Evolutionary conservation across 2,113 vertebrate genomes (phyloP), one percentile per base, ranked within the genome.

Genomic region (Vanacampus margaritifer): DNA sequence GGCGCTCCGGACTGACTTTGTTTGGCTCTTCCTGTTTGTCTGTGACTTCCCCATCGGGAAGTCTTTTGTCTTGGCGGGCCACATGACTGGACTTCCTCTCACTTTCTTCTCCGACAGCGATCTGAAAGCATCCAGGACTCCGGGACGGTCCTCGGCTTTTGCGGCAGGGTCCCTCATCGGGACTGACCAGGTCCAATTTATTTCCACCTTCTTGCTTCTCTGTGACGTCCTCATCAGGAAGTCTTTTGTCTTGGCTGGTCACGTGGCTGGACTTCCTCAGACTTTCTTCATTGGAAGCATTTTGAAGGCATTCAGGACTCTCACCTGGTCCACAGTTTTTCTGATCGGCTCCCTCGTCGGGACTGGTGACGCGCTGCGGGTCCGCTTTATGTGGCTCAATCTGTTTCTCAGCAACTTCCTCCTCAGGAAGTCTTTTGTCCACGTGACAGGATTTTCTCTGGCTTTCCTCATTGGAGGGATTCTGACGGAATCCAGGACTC

Each of bases 21-120:
- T 78, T 68, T 61, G 1, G 64, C 64, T 73, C 81, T 86, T 84
- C 85, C 78, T 81, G 84, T 35, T 73, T 79, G 69, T 78, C 76
- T 64, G 60, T 0, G 19, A n/a, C 14, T 73, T 54, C 65, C 37
- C 63, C 67, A 8, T 62, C 62, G n/a, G 84, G 71, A 74, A 24
- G 11, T 13, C 23, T 54, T 54, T 54, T 54, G 51, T 54, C n/a
- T 54, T 26, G 51, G 23, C 48, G 6, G 48, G 48, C 19, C 9
- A 10, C 48, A 51, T 51, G n/a, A 51, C 23, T 54, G 24, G 51
- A 24, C 23, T 24, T 24, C 51, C 23, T 23, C 24, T 23, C 23
- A 54, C 51, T 54, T 3, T 23, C 48, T 17, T 9, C 19, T n/a
- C 8, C 24, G n/a, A 23, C 13, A 16, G 53, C 53, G 2, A 28